Evolutionary conservation across 2,888 invertebrate species (phyloP), one percentile per base, ranked within the genome.

Genomic region (Nipponacmea schrenckii): DNA sequence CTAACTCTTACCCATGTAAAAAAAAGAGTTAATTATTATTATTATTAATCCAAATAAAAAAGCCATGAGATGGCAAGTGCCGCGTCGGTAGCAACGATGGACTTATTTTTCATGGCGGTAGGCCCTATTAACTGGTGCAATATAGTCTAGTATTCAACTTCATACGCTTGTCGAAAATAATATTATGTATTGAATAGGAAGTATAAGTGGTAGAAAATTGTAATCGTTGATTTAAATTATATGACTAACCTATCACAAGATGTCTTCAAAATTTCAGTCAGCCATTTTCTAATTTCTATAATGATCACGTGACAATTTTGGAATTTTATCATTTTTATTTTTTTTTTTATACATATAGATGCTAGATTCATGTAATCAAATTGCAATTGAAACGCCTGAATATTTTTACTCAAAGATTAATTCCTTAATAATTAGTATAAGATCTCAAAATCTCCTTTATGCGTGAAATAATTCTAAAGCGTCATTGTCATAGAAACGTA

Each of bases 401-500:
- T 8, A 48, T 17, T 48, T 48, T 15, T 48, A 48, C 48, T 15
- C 24, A 20, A 63, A 45, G 62, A 17, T 39, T 50, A 50, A 50
- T 67, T 24, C 3, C 10, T 48, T 17, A 7, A n/a, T n/a, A n/a
- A n/a, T n/a, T n/a, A n/a, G n/a, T n/a, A n/a, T n/a, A n/a, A n/a
- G n/a, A 44, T 63, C 12, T 46, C 7, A 46, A n/a, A 24, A 48
- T 70, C 73, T 62, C 64, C 46, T 15, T 20, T 10, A 1, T 17
- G 66, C 64, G 74, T 70, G 67, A 44, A 14, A 48, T 24, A 17
- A 4, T 20, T 62, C 45, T 63, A 20, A 26, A 63, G 14, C 64
- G 31, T 66, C 44, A 65, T 64, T 69, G 69, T 67, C 81, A 75
- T 82, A 78, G 78, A 74, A 80, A 82, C 81, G 74, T 72, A 74